phyloP scores from a whole-genome alignment of 92 coral and sea anemone genomes.

The Nematostella vectensis region DNA sequence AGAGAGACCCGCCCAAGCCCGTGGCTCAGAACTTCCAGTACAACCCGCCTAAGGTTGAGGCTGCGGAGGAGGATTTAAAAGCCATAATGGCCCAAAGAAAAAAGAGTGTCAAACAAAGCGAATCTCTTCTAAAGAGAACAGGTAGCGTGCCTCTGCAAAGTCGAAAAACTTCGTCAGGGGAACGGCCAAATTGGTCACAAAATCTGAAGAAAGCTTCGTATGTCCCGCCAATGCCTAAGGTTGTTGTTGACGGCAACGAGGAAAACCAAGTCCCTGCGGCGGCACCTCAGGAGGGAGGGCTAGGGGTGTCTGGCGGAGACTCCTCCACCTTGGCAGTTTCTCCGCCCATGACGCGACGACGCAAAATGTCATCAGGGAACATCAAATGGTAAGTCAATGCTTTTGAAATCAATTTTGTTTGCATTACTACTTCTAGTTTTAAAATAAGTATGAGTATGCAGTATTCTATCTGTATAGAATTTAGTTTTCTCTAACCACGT shows the following conservation, averaged over 20 bases:
- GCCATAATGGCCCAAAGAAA: conserved; percentile 61
- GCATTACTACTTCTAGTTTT: too few species aligned
- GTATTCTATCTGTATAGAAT: too few species aligned
- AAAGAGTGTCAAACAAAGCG: conserved; percentile 40
- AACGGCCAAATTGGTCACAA: conserved; percentile 23
- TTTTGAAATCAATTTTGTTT: too few species aligned
- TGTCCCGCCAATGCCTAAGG: conserved; percentile 12
- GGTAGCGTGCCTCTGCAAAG: neutral
- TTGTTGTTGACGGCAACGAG: neutral
- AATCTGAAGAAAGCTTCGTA: conserved; percentile 14
- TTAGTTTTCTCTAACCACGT: too few species aligned
- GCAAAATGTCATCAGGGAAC: conserved; percentile 27
- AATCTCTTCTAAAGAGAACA: conserved; percentile 1
- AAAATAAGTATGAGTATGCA: too few species aligned
- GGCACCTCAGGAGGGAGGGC: conserved; percentile 12
- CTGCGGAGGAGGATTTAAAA: conserved; percentile 47
- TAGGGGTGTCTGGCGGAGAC: too few species aligned
- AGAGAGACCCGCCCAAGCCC: conserved; percentile 35
- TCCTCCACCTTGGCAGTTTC: neutral
- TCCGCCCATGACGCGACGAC: neutral
- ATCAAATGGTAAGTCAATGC: conserved; percentile 27
- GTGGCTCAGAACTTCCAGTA: conserved; percentile 12
- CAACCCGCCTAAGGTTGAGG: conserved; percentile 21
- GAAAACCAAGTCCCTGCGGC: conserved; percentile 2
- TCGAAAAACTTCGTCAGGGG: neutral